A percentile compares a stretch with the other conserved stretches of the same genome.
Conservation (phyloP, 2,113 vertebrate genomes). For the Indri indri region DNA sequence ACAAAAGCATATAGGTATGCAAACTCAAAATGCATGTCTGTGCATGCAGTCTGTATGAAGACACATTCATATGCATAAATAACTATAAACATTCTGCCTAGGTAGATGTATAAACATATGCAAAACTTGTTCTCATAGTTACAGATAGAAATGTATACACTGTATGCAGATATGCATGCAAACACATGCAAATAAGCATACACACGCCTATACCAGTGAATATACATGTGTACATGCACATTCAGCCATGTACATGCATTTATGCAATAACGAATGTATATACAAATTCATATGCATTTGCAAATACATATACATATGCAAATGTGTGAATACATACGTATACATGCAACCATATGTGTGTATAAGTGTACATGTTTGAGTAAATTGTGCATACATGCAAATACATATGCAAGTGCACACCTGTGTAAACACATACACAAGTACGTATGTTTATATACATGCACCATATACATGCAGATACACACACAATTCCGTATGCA, state of each 20-base stretch:
- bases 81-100: background rate
- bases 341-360: rapidly evolving
- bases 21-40: background rate
- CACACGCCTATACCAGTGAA: rapidly evolving
- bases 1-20: background rate
- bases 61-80: background rate
- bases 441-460: rapidly evolving
- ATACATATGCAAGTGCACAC: no score
- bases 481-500: rapidly evolving
- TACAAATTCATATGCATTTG: rapidly evolving
- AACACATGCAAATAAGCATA: background rate
- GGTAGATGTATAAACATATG: background rate
- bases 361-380: rapidly evolving
- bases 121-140: background rate
- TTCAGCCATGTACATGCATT: rapidly evolving
- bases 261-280: rapidly evolving
- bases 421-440: no score
- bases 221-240: background rate
- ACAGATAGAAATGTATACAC: background rate
- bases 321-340: background rate
- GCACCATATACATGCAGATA: rapidly evolving
- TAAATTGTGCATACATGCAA: rapidly evolving
- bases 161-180: background rate
- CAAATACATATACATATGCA: no score
- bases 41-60: background rate